Base-by-base conservation (phyloP, 2,888 invertebrate genomes). In the Macrophya alboannulata region DNA sequence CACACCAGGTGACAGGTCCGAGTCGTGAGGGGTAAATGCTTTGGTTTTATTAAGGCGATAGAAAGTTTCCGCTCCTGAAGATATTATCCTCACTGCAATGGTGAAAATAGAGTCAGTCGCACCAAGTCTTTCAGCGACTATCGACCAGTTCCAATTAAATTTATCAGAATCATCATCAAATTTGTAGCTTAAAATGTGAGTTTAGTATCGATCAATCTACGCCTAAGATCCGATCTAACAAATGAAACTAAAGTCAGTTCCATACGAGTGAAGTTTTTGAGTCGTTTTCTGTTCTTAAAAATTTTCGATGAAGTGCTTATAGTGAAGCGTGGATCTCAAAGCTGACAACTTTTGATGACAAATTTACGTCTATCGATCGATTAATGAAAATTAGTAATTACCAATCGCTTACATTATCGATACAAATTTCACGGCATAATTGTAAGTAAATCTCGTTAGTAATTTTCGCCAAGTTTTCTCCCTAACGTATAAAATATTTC, bases 61-160 rank as follows among this genome's bases (percentile, higher is more conserved):
- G 83, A 83, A 83, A 83, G 83, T 83, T 83, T 17, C 51, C 83
- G 31, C 48, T 83, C 68, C 37, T 37, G 83, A 81, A 68, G 83
- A 71, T 68, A 83, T 83, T 62, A 48, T 83, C 48, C 51, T 68
- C 51, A 68, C 71, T 48, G n/a, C 55, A 21, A 68, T 83, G 8
- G 25, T 83, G 68, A 68, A 83, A 83, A 83, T 68, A 45, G 68
- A 71, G 68, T 4, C 83, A 83, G 83, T 83, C 68, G 68, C 37
- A 37, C n/a, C 48, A 37, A 45, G 83, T 6, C 71, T 83, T 48
- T 83, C 68, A 48, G 31, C 8, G 68, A 81, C 43, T 62, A 81
- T 62, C 40, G 43, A 81, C 10, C 40, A 8, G 59, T 25, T 55
- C 55, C 15, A 2, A 81, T 51, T 37, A 15, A 62, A 55, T 25